phyloP scores from a whole-genome alignment of 1,140 invertebrate genomes.

The Paralvinella palmiformis region DNA sequence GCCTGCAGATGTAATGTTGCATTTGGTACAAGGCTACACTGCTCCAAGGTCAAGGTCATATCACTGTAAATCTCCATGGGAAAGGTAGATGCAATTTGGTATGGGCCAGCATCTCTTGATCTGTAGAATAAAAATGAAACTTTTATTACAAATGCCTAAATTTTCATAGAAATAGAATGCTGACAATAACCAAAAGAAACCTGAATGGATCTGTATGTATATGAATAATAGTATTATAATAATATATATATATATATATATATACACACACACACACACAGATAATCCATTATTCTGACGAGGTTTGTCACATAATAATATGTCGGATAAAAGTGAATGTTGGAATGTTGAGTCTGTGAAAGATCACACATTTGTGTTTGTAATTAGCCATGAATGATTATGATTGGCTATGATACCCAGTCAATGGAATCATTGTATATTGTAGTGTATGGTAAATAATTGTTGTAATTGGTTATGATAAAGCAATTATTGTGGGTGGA shows the following conservation, averaged over 20 bases:
- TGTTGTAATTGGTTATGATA: too few relatives aligned
- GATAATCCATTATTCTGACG: neutral
- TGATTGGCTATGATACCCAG: too few relatives aligned
- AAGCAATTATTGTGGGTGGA: too few relatives aligned
- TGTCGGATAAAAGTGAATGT: too few relatives aligned
- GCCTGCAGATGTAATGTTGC: neutral
- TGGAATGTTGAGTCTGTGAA: too few relatives aligned
- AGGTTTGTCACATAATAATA: neutral
- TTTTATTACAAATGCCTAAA: too few relatives aligned
- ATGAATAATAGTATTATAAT: neutral
- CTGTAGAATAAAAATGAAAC: neutral
- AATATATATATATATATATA: neutral
- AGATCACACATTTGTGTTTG: too few relatives aligned
- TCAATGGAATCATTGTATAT: too few relatives aligned
- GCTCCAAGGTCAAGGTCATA: neutral
- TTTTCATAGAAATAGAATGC: too few relatives aligned
- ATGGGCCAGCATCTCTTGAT: neutral
- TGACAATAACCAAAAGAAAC: conserved; percentile 1
- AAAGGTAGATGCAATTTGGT: conserved; percentile 5
- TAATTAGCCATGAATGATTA: too few relatives aligned
- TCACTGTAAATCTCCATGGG: neutral
- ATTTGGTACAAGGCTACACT: neutral
- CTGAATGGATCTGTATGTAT: neutral
- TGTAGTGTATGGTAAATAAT: too few relatives aligned
- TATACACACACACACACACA: neutral